Conservation (phyloP, 2,888 invertebrate species). For the Standfussiana lucernea region DNA sequence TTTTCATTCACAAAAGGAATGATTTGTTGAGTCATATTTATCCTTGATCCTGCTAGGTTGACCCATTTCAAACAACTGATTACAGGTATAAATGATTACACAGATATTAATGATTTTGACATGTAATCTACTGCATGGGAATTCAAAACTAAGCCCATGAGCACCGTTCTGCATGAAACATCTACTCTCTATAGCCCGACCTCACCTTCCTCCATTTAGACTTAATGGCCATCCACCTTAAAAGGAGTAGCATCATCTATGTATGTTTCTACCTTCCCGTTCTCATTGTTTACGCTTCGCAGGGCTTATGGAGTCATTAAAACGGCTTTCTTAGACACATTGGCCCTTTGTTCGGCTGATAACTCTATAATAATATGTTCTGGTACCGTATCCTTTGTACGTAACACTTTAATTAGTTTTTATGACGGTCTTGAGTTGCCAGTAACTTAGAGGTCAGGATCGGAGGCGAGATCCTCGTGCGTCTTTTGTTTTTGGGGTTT, state of each 20-base stretch:
- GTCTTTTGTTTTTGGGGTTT: slow-evolving; percentile 17
- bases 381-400: slow-evolving; percentile 71
- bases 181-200: neutral
- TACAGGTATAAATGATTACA: too few relatives aligned
- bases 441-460: slow-evolving; percentile 53
- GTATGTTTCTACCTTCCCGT: slow-evolving; percentile 71
- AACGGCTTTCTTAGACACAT: slow-evolving; percentile 69
- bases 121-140: neutral
- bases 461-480: slow-evolving; percentile 19
- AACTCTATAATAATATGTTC: slow-evolving; percentile 70
- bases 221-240: slow-evolving; percentile 34
- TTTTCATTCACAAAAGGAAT: neutral
- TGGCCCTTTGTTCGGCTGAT: slow-evolving; percentile 70
- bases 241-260: slow-evolving; percentile 63
- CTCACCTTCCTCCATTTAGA: slow-evolving; percentile 11
- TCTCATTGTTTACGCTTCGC: slow-evolving; percentile 80
- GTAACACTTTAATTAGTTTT: slow-evolving; percentile 76
- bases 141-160: neutral
- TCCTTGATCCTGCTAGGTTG: neutral
- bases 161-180: slow-evolving; percentile 9
- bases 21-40: neutral
- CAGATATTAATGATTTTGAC: too few relatives aligned
- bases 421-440: slow-evolving; percentile 63
- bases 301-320: slow-evolving; percentile 77
- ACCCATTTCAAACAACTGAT: neutral